phyloP scores from a whole-genome alignment of 2,888 invertebrate species.

The Plagodis pulveraria region DNA sequence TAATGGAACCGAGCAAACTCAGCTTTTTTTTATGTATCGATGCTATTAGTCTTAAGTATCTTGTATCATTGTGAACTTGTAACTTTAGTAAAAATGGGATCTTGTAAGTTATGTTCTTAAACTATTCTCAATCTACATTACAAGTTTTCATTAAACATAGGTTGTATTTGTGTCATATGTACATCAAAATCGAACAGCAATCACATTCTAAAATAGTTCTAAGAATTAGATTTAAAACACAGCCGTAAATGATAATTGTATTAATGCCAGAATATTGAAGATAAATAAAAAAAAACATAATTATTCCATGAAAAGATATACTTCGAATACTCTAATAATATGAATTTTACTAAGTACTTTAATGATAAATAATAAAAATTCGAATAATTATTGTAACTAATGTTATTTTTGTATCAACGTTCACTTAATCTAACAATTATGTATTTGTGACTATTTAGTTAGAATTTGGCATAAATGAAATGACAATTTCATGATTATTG shows the following conservation, averaged over 20 bases:
- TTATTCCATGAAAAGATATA: slow-evolving; percentile 11
- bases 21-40: too few relatives aligned
- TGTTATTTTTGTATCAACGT: slow-evolving; percentile 18
- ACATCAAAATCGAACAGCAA: slow-evolving; percentile 9
- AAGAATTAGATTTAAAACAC: slow-evolving; percentile 15
- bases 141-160: slow-evolving; percentile 9
- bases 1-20: too few relatives aligned
- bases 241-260: too few relatives aligned
- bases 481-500: not conserved
- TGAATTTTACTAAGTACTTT: slow-evolving; percentile 4
- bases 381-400: slow-evolving; percentile 5
- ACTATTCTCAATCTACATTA: not conserved
- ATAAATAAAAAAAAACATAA: too few relatives aligned
- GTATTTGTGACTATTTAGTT: slow-evolving; percentile 54
- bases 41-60: too few relatives aligned
- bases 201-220: slow-evolving; percentile 24
- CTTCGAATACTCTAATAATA: slow-evolving; percentile 9
- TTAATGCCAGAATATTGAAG: too few relatives aligned
- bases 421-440: slow-evolving; percentile 24
- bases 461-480: slow-evolving; percentile 35
- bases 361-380: slow-evolving; percentile 11
- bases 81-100: too few relatives aligned
- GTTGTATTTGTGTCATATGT: slow-evolving; percentile 15
- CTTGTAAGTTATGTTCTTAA: too few relatives aligned
- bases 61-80: too few relatives aligned